Evolutionary conservation across 2,113 vertebrate species (phyloP).

Genomic region (Ptyas mucosa): DNA sequence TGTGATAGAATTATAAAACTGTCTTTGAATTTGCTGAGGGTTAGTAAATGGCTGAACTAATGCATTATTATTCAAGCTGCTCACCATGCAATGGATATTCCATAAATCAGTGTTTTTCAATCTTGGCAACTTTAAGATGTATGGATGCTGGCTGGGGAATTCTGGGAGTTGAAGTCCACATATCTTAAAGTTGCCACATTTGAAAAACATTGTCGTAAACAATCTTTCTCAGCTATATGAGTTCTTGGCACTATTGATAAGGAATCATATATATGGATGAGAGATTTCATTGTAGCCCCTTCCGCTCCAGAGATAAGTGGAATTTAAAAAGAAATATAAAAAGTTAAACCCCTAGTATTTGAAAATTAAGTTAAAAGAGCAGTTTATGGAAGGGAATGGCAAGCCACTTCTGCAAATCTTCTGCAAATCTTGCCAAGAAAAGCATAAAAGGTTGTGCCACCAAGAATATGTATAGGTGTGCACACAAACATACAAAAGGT

Average conservation of each 20-base stretch:
- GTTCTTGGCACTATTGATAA: constrained; percentile 31
- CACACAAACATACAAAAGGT: background rate
- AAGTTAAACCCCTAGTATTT: constrained; percentile 1
- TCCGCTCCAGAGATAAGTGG: background rate
- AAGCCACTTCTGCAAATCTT: background rate
- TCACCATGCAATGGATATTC: background rate
- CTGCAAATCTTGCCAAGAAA: background rate
- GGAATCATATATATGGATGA: background rate
- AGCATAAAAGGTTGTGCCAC: background rate
- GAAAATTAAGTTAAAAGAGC: constrained; percentile 10
- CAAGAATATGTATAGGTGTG: background rate
- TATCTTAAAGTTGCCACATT: background rate
- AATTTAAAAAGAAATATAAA: constrained; percentile 3
- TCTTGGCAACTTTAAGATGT: background rate
- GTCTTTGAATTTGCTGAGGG: background rate
- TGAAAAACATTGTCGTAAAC: background rate
- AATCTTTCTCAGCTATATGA: constrained; percentile 16
- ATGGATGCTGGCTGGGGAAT: background rate
- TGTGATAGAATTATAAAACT: constrained; percentile 1
- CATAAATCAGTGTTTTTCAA: background rate
- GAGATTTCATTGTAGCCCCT: background rate
- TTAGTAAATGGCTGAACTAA: background rate
- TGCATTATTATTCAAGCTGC: background rate
- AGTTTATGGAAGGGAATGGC: constrained; percentile 10
- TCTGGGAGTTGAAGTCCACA: background rate